Evolutionary conservation across 1,140 invertebrate species (phyloP), one percentile per base, ranked within the genome.

Genomic region (Phenacoccus solenopsis): DNA sequence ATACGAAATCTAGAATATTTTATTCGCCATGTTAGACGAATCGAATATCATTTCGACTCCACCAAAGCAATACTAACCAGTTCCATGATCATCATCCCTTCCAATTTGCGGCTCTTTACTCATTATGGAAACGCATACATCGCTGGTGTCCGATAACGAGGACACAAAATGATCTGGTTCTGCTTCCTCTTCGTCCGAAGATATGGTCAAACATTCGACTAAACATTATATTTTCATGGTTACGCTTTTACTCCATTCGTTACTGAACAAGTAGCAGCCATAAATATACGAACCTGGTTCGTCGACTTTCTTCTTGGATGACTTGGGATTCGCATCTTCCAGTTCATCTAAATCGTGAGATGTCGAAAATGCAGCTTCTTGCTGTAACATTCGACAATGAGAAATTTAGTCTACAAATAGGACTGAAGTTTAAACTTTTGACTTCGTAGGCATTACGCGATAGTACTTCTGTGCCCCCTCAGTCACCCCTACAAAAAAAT

Each of bases 71-170:
- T n/a, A n/a, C n/a, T n/a, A n/a, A n/a, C n/a, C n/a, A n/a, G n/a
- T n/a, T n/a, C n/a, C n/a, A n/a, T n/a, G n/a, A n/a, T 79, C 79
- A 71, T 83, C 81, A 73, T 84, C 85, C 74, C 87, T 85, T 86
- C 84, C 1, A 82, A 79, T 12, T 64, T 16, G 77, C 78, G 71
- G 71, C 73, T 49, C 74, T 76, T 71, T 74, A 69, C 67, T 78
- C 79, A 72, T 76, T 73, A 30, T 70, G 72, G 72, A 24, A 64
- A 27, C 13, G 16, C 28, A 21, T 35, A 35, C 67, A 28, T 22
- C 27, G 9, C 16, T 49, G 67, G 56, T 32, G 16, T 38, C 20
- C 5, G 32, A 38, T 10, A 10, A 38, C 2, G 59, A 64, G 10
- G 59, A 25, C 12, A 64, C 59, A 10, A 27, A 24, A 2, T 64